Evolutionary conservation across 2,113 vertebrate species (phyloP).

Genomic region (Prolemur simus): DNA sequence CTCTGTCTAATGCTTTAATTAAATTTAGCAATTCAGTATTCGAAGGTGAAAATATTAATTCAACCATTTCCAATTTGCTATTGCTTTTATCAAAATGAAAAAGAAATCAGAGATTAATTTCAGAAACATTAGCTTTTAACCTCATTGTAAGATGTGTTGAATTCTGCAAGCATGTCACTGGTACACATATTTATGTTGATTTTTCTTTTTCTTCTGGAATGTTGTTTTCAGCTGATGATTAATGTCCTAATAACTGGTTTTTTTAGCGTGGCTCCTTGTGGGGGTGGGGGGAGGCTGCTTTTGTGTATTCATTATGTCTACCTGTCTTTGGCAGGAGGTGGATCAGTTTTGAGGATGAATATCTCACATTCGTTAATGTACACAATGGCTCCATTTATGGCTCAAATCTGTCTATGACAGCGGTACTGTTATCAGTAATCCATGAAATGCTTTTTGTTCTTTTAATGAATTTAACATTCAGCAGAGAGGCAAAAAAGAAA

Average conservation of each 20-base stretch:
- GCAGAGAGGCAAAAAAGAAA: not conserved
- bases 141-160: not conserved
- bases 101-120: not conserved
- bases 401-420: not conserved
- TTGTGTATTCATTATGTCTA: constrained; percentile 72
- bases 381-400: constrained; percentile 51
- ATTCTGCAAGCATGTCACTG: not conserved
- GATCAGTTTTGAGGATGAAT: constrained; percentile 56
- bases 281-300: constrained; percentile 53
- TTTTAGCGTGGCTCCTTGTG: constrained; percentile 14
- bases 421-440: constrained; percentile 57
- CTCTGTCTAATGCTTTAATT: not conserved
- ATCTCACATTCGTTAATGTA: not conserved
- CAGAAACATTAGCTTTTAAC: constrained; percentile 29
- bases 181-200: constrained; percentile 25
- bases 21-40: constrained; percentile 30
- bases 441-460: constrained; percentile 65
- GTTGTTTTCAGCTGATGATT: constrained; percentile 66
- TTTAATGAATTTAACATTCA: constrained; percentile 64
- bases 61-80: constrained; percentile 15
- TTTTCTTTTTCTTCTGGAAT: constrained; percentile 47
- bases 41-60: not conserved
- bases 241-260: constrained; percentile 71
- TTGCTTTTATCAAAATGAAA: constrained; percentile 12
- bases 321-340: constrained; percentile 62